Evolutionary conservation across 2,797 vertebrate species (phyloP).

Genomic region (Pitangus sulphuratus): DNA sequence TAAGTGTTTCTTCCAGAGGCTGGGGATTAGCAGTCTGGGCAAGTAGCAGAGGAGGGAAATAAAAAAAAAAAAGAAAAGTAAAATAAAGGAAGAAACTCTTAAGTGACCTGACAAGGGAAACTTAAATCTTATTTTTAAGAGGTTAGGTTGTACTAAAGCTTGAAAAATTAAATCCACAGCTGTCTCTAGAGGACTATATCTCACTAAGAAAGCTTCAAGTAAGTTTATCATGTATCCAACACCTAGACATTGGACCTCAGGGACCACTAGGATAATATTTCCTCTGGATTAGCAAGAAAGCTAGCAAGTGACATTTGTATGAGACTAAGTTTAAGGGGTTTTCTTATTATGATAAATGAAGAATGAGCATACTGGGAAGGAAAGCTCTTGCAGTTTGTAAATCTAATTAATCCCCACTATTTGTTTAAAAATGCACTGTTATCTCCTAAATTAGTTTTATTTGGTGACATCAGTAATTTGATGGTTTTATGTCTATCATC

Average conservation of each 20-base stretch:
- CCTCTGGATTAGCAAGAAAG: slow-evolving; percentile 79
- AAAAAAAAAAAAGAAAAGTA: slow-evolving; percentile 33
- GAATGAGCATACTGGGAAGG: slow-evolving; percentile 48
- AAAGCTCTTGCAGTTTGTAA: slow-evolving; percentile 58
- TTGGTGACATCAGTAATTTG: slow-evolving; percentile 23
- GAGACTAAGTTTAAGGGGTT: slow-evolving; percentile 58
- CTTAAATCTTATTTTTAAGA: slow-evolving; percentile 81
- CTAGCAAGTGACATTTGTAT: slow-evolving; percentile 75
- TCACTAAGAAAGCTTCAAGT: slow-evolving; percentile 76
- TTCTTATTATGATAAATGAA: slow-evolving; percentile 74
- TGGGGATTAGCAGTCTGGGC: slow-evolving; percentile 71
- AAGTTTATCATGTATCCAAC: slow-evolving; percentile 83
- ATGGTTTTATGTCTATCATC: slow-evolving; percentile 34
- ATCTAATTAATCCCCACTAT: slow-evolving; percentile 13
- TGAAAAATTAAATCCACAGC: slow-evolving; percentile 76
- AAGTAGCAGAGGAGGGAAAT: slow-evolving; percentile 70
- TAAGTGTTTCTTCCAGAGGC: slow-evolving; percentile 54
- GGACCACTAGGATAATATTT: slow-evolving; percentile 80
- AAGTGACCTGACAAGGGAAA: slow-evolving; percentile 78
- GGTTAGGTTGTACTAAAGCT: slow-evolving; percentile 72
- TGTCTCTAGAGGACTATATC: slow-evolving; percentile 76
- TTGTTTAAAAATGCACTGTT: slow-evolving; percentile 31
- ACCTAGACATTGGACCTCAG: slow-evolving; percentile 79
- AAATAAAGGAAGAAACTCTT: slow-evolving; percentile 73
- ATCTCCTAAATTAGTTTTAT: slow-evolving; percentile 59